Conservation (phyloP, 2,113 vertebrate species). For the Aptenodytes forsteri region DNA sequence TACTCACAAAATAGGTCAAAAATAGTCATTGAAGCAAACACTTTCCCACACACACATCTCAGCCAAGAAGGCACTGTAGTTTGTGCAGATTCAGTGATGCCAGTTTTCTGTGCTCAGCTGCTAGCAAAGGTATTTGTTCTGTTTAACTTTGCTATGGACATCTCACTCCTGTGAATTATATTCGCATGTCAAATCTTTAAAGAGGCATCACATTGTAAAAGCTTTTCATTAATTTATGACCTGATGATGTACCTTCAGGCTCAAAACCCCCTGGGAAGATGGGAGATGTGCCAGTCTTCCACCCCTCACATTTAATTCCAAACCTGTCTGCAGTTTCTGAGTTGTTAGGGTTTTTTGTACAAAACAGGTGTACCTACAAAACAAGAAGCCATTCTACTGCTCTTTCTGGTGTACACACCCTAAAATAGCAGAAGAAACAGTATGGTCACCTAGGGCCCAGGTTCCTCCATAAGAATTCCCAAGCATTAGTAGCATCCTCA, state of each 20-base stretch:
- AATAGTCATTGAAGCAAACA: conserved; percentile 40
- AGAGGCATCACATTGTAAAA: not conserved
- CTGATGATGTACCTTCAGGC: not conserved
- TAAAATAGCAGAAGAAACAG: not conserved
- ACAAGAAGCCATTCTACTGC: not conserved
- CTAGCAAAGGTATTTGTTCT: not conserved
- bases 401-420: not conserved
- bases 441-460: not conserved
- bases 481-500: not conserved
- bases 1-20: conserved; percentile 51
- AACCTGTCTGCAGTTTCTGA: not conserved
- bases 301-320: not conserved
- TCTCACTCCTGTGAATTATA: not conserved
- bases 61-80: not conserved
- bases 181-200: not conserved
- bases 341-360: not conserved
- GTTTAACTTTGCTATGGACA: not conserved
- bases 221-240: not conserved
- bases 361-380: not conserved
- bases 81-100: not conserved
- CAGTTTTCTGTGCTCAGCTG: not conserved
- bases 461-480: not conserved
- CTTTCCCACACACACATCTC: not conserved
- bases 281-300: not conserved
- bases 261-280: not conserved